Evolutionary conservation across 2,888 invertebrate species (phyloP), one percentile per base, ranked within the genome.

Genomic region (Argynnis bischoffii): DNA sequence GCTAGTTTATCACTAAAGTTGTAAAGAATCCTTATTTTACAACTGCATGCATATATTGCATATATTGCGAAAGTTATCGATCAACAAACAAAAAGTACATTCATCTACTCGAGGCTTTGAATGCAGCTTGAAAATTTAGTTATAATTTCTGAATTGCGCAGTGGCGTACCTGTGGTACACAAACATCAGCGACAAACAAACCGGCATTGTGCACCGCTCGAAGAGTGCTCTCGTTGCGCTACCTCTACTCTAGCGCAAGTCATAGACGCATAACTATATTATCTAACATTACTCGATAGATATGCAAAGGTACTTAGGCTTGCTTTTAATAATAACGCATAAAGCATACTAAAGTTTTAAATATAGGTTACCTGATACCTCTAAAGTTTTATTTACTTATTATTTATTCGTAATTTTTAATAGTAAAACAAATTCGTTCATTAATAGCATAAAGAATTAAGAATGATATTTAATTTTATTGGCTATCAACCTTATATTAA

Each of bases 101-200:
- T 67, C 64, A 55, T 55, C 64, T 67, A 69, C 69, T 66, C 65
- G 51, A 67, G 64, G 68, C 71, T 74, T 78, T 78, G 80, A 79
- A 78, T 81, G 76, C 75, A 74, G 81, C 80, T 79, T 81, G 80
- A 83, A 86, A 87, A 85, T 87, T 82, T 79, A 82, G 84, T 83
- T 82, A 81, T 83, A 85, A 85, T 85, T 85, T 83, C 83, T 81
- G 81, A 80, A 81, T 85, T 84, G 80, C 74, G 79, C 75, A 75
- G 80, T 78, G 75, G 77, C 74, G 63, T 67, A 78, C 70, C 72
- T 71, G 65, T 72, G 77, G 76, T 76, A 78, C 78, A 78, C 84
- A 86, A 88, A 88, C 87, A 87, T 78, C 76, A 77, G 77, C 79
- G 81, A 81, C 83, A 87, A 87, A 88, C 87, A 88, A 78, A 79